These are phyloP conservation scores for Mus caroli DNA, from an alignment of 2,797 vertebrate species.

Conservation along the genomic window DNA sequence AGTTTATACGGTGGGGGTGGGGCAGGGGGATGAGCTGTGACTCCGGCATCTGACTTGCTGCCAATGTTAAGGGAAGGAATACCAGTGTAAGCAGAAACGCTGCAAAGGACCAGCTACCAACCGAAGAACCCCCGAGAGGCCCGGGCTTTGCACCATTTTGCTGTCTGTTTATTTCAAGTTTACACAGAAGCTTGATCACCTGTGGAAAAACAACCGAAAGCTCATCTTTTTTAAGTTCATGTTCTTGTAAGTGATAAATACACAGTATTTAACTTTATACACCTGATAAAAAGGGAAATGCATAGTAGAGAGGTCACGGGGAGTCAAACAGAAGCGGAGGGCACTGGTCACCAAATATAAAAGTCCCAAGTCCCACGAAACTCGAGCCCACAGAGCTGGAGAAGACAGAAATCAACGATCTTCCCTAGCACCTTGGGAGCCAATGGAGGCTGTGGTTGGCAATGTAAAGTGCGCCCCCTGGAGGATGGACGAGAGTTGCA, in stretches of 20 bases:
- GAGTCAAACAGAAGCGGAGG: constrained; percentile 85
- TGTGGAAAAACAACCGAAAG: constrained; percentile 86
- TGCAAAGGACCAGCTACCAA: not conserved
- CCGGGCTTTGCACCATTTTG: constrained; percentile 80
- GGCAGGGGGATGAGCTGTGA: not conserved
- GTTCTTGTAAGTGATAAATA: constrained; percentile 90
- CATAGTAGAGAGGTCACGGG: constrained; percentile 87
- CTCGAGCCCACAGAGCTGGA: constrained; percentile 50
- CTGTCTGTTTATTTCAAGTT: constrained; percentile 89
- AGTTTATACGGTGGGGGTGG: no score
- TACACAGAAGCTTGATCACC: constrained; percentile 88
- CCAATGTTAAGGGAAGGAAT: not conserved
- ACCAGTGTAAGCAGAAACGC: not conserved
- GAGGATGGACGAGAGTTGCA: not conserved
- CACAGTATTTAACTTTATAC: constrained; percentile 91
- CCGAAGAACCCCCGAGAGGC: not conserved
- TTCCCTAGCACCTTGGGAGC: constrained; percentile 79
- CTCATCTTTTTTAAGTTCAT: constrained; percentile 80
- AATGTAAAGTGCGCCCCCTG: not conserved
- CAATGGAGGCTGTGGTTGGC: not conserved
- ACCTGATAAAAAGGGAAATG: constrained; percentile 90
- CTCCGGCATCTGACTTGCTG: not conserved
- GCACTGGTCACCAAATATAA: constrained; percentile 85
- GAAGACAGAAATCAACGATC: constrained; percentile 14
- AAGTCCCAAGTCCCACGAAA: constrained; percentile 81